Evolutionary conservation across 2,113 vertebrate species (phyloP).

Genomic region (Nipponia nippon): DNA sequence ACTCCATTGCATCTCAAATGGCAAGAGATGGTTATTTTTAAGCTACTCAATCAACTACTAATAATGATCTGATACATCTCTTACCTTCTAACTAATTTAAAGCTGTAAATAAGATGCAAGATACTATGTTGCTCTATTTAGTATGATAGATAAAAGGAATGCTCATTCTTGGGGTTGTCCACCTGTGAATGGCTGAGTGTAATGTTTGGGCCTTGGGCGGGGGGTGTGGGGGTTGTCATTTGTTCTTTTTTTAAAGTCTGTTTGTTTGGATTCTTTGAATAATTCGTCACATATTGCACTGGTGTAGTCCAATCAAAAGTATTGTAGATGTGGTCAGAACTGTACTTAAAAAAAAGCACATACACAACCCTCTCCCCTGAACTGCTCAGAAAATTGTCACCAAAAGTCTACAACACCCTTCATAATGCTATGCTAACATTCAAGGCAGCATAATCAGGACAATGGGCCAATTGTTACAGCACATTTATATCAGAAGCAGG

Average conservation of each 20-base stretch:
- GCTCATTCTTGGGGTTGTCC: neutral
- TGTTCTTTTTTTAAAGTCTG: neutral
- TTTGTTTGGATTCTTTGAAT: neutral
- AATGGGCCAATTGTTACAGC: neutral
- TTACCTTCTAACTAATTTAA: neutral
- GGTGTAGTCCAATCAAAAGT: neutral
- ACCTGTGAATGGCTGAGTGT: neutral
- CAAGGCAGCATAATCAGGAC: neutral
- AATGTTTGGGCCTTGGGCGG: too few relatives aligned
- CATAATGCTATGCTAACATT: neutral
- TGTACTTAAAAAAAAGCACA: neutral
- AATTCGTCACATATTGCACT: neutral
- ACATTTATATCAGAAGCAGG: neutral
- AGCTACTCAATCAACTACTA: neutral
- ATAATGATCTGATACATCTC: neutral
- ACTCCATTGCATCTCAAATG: neutral
- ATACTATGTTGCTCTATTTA: fast-evolving
- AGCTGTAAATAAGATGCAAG: neutral
- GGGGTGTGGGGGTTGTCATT: fast-evolving
- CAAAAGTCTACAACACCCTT: neutral
- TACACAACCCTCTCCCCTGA: neutral
- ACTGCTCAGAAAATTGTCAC: neutral
- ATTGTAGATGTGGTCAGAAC: neutral
- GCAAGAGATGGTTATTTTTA: neutral
- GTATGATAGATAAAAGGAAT: neutral